phyloP scores from a whole-genome alignment of 2,113 vertebrate species.

The Eptesicus fuscus region DNA sequence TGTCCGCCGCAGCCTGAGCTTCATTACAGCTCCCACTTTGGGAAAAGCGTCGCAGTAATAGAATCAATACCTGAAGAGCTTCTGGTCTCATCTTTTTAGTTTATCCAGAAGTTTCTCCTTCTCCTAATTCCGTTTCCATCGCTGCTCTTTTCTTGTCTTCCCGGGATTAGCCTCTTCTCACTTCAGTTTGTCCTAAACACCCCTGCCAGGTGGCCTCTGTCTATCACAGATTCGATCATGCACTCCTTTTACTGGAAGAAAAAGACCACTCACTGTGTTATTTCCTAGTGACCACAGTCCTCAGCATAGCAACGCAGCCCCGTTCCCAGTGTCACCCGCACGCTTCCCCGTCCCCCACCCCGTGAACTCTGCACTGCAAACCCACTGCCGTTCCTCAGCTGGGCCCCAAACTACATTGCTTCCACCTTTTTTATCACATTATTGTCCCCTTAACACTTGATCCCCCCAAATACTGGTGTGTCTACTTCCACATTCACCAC shows the following conservation, averaged over 20 bases:
- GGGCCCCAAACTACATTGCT: neutral
- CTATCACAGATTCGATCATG: fast-evolving
- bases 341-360: fast-evolving
- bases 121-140: neutral
- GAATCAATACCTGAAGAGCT: fast-evolving
- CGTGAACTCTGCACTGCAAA: fast-evolving
- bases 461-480: no score
- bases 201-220: neutral
- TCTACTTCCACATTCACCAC: fast-evolving
- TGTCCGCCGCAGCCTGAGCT: fast-evolving
- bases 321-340: fast-evolving
- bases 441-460: neutral
- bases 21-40: fast-evolving
- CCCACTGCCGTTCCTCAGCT: neutral
- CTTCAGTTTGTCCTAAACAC: fast-evolving
- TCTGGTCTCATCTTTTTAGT: neutral
- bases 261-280: neutral
- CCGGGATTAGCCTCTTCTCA: neutral
- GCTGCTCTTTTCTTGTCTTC: no score
- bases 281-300: neutral
- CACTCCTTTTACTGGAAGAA: neutral
- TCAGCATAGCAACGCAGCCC: fast-evolving
- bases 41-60: fast-evolving
- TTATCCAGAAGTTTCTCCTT: fast-evolving
- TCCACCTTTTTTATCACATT: fast-evolving